Base-by-base conservation (phyloP, 2,888 invertebrate species). In the Eupithecia pulchellata region DNA sequence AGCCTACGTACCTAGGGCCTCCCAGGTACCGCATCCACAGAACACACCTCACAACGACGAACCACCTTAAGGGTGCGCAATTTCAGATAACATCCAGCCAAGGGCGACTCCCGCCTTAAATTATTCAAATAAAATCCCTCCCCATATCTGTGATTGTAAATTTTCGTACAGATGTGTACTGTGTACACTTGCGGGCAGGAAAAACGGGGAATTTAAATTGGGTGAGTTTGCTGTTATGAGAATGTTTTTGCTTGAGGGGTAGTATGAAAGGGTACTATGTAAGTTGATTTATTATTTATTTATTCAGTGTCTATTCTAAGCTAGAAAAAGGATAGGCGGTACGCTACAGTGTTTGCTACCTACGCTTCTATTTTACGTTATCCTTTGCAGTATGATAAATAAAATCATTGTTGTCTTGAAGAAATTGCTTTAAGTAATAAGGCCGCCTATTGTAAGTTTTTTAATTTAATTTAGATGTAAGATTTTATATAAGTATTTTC, bases 71-170 rank as follows among this genome's bases (percentile, higher is more conserved):
- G 89, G 84, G 87, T 86, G 86, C 81, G 88, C 91, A 91, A 92
- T 92, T 91, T 90, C 86, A 81, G 91, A 92, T 92, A 91, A 84
- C 81, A 91, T 91, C 82, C 1, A 58, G 84, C 81, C 78, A 79
- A 80, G 77, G 81, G 81, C 80, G 82, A 84, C 81, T 81, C 58
- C 34, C 85, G 85, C 84, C 89, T 90, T 91, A 92, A 91, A 92
- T 91, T 90, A 91, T 91, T 91, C 92, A 90, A 92, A 92, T 89
- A 91, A 90, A 91, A 90, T 88, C 89, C 87, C 79, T 77, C 81
- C 81, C 84, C 84, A 87, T 89, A 89, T 89, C 89, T 90, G 86
- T 87, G 90, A 90, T 91, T 91, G 89, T 90, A 90, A 88, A 91
- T 90, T 90, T 82, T 80, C 81, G 75, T 84, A 80, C 86, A 87